Base-by-base conservation (phyloP, 2,113 vertebrate genomes). In the Platycercus adscitus region DNA sequence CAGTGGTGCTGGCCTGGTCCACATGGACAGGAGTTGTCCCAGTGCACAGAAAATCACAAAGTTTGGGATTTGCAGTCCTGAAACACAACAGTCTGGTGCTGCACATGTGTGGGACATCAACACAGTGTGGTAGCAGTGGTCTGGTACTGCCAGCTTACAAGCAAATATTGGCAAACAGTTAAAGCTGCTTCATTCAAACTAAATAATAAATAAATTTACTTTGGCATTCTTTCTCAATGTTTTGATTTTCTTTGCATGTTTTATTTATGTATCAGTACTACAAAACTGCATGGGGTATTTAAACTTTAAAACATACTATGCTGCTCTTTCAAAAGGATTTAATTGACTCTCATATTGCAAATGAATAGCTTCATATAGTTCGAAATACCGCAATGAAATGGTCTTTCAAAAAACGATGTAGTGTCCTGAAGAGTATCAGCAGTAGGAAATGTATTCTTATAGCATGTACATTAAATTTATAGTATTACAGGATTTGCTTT, bases 331-430 rank as follows among this genome's bases (percentile, higher is more conserved):
- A 96, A 86, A 95, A 75, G 37, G 13, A 58, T 26, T 93, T 93
- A 46, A 86, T 89, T 96, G 93, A 35, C 24, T 94, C 86, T 33
- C 17, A 93, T 91, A 72, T 14, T 76, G 6, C 82, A 95, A 94
- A 97, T 93, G 93, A 96, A 95, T 95, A 87, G 72, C 65, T 65
- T 92, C 80, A 93, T 86, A 76, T 11, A 81, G 58, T 37, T 96
- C 69, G 92, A 97, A 91, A 65, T 93, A 90, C 68, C 91, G 65
- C 8, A 73, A 28, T 52, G 29, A 92, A 95, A 83, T 80, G 47
- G 58, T 93, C 47, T 93, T 91, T 92, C 90, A 95, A 53, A 43
- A 79, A 52, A 80, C 33, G 61, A 35, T 69, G 17, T 25, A 87
- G 33, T 63, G 21, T 83, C 56, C 75, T 92, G 60, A 56, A 66